A percentile compares a stretch with the other conserved stretches of the same genome.
Evolutionary conservation across 2,113 vertebrate species (phyloP).

Genomic region (Boleophthalmus pectinirostris): DNA sequence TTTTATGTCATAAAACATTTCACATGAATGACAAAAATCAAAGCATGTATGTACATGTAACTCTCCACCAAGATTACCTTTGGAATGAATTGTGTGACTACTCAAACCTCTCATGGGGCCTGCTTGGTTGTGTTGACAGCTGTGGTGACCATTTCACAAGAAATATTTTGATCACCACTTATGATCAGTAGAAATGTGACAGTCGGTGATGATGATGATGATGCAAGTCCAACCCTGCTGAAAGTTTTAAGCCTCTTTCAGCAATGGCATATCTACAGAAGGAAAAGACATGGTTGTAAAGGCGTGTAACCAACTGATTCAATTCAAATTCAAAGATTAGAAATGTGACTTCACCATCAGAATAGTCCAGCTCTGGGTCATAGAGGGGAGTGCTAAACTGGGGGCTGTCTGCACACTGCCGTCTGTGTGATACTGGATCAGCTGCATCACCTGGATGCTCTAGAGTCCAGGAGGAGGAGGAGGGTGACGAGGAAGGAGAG

Average conservation of each 20-base stretch:
- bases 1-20: slow-evolving; percentile 23
- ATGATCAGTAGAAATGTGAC: slow-evolving; percentile 36
- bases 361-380: slow-evolving; percentile 89
- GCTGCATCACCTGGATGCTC: slow-evolving; percentile 74
- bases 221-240: slow-evolving; percentile 34
- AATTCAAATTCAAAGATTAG: not conserved
- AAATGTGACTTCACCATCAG: slow-evolving; percentile 83
- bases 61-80: slow-evolving; percentile 34
- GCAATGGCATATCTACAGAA: slow-evolving; percentile 89
- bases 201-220: slow-evolving; percentile 15
- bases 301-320: not conserved
- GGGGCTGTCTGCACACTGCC: slow-evolving; percentile 85
- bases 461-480: slow-evolving; percentile 80
- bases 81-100: slow-evolving; percentile 37
- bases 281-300: slow-evolving; percentile 1
- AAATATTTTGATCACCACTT: slow-evolving; percentile 42
- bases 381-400: slow-evolving; percentile 89
- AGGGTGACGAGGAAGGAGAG: slow-evolving; percentile 64
- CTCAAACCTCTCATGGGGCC: slow-evolving; percentile 13
- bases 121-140: slow-evolving; percentile 41
- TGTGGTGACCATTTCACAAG: slow-evolving; percentile 30
- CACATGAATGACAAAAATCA: slow-evolving; percentile 46
- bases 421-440: slow-evolving; percentile 73
- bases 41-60: slow-evolving; percentile 65
- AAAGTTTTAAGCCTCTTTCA: slow-evolving; percentile 91